Conservation (phyloP, 2,797 vertebrate genomes). For the Toxotes lorentzi region DNA sequence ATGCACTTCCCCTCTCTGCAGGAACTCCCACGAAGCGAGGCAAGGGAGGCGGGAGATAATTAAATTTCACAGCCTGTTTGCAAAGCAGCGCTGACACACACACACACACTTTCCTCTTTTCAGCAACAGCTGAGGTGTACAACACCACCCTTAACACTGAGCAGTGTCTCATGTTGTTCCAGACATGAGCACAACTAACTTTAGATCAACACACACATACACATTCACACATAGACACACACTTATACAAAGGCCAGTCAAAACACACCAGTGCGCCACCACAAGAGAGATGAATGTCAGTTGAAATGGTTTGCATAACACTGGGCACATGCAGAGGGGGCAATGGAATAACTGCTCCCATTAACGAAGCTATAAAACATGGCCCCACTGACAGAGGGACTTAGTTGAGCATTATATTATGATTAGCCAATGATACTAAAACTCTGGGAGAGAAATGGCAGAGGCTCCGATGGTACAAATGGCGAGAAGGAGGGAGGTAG, state of each 20-base stretch:
- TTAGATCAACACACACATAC: constrained; percentile 35
- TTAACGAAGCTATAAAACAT: constrained; percentile 84
- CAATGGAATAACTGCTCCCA: constrained; percentile 76
- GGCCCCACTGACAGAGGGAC: constrained; percentile 80
- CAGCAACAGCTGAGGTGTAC: constrained; percentile 50
- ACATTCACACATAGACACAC: constrained; percentile 53
- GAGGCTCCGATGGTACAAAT: constrained; percentile 58
- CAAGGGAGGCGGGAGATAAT: constrained; percentile 88
- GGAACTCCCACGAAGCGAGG: constrained; percentile 84
- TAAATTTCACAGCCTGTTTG: constrained; percentile 90
- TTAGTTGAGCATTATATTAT: constrained; percentile 86
- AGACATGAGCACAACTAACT: constrained; percentile 57
- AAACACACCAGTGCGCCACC: constrained; percentile 50
- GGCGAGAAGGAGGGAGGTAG: constrained; percentile 37
- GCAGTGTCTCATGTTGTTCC: constrained; percentile 51
- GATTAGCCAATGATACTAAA: constrained; percentile 84
- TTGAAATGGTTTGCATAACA: constrained; percentile 80
- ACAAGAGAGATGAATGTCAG: constrained; percentile 74
- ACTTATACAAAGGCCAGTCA: constrained; percentile 39
- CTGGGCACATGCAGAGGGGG: constrained; percentile 71
- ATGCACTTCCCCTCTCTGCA: constrained; percentile 88
- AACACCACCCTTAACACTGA: constrained; percentile 65
- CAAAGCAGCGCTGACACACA: constrained; percentile 71
- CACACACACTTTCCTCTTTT: constrained; percentile 49
- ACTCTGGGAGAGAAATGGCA: constrained; percentile 73